phyloP scores from a whole-genome alignment of 2,113 vertebrate genomes.

The Chloebia gouldiae region DNA sequence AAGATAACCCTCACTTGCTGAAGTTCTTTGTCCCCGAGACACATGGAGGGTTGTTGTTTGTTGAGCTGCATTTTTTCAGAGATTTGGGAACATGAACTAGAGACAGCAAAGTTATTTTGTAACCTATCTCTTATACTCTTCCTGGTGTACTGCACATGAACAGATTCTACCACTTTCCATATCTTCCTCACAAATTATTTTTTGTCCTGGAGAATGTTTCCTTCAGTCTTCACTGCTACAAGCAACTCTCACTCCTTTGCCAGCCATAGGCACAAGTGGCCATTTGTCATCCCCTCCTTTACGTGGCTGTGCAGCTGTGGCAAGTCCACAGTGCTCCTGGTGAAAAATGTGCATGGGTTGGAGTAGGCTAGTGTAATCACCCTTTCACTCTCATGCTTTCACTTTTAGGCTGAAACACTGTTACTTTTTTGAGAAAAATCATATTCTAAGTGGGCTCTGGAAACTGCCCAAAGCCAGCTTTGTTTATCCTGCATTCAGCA shows the following conservation, averaged over 20 bases:
- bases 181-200: background rate
- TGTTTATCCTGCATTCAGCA: background rate
- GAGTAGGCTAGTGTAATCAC: background rate
- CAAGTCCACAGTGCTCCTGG: background rate
- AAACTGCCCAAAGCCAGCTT: background rate
- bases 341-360: fast-evolving
- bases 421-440: background rate
- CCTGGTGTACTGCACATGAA: background rate
- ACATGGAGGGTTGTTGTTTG: background rate
- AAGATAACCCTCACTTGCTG: background rate
- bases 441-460: background rate
- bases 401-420: background rate
- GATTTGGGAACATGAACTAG: background rate
- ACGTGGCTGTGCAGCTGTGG: background rate
- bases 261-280: background rate
- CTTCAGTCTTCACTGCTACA: background rate
- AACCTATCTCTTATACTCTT: background rate
- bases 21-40: background rate
- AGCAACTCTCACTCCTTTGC: background rate
- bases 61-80: background rate
- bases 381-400: background rate
- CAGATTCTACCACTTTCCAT: background rate
- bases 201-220: background rate
- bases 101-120: background rate
- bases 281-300: background rate